A percentile compares a stretch with the other conserved stretches of the same genome.
Evolutionary conservation across 2,797 vertebrate genomes (phyloP).

Genomic region (Falco rusticolus): DNA sequence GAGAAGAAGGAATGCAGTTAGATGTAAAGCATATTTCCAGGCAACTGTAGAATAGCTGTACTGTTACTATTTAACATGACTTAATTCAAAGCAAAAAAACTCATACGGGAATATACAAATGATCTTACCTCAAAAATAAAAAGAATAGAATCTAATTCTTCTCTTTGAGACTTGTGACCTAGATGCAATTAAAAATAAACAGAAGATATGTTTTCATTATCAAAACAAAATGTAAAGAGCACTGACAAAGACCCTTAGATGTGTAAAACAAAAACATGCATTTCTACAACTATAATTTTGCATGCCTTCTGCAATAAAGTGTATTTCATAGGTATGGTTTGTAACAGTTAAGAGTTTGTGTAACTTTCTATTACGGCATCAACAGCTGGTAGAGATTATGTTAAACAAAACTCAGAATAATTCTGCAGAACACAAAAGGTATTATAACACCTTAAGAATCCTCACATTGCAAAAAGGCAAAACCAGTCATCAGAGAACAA

Average conservation of each 20-base stretch:
- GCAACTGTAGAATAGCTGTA: neutral
- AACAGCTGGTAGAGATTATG: neutral
- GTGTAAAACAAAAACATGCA: neutral
- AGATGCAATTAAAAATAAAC: conserved; percentile 59
- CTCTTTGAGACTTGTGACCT: conserved; percentile 99
- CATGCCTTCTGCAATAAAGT: neutral
- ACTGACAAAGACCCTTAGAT: neutral
- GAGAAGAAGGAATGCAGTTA: neutral
- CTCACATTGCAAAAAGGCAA: neutral
- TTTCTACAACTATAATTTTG: neutral
- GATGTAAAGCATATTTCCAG: neutral
- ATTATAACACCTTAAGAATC: neutral
- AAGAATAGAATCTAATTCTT: conserved; percentile 98
- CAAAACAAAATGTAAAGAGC: neutral
- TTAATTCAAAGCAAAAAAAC: neutral
- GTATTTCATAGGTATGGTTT: neutral
- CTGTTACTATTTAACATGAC: neutral
- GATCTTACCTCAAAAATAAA: conserved; percentile 97
- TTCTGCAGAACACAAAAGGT: neutral
- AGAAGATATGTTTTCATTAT: conserved; percentile 6
- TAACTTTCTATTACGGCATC: neutral
- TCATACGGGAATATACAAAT: neutral
- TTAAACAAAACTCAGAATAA: neutral
- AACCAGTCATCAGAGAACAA: neutral
- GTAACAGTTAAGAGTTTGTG: neutral